Percentiles rank a stretch among this genome's conserved stretches.
Evolutionary conservation across 2,797 vertebrate species (phyloP).

Genomic region (Coreius guichenoti): DNA sequence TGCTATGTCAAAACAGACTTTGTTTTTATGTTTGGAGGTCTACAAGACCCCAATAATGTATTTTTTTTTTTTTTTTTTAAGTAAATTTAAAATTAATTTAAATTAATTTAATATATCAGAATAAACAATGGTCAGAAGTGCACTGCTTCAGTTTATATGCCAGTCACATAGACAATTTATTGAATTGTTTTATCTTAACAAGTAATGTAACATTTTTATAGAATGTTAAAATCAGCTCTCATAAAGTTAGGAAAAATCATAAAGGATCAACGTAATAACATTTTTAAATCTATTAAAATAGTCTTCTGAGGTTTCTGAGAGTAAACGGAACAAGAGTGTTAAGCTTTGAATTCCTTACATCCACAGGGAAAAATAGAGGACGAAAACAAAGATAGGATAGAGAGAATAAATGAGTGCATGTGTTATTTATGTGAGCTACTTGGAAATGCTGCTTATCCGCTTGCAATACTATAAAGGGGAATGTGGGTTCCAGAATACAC

Average conservation of each 20-base stretch:
- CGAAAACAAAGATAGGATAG: conserved; percentile 1
- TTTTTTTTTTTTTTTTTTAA: too few species aligned
- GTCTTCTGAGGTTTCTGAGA: not conserved
- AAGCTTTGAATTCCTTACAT: conserved; percentile 25
- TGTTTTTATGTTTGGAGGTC: not conserved
- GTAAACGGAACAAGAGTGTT: not conserved
- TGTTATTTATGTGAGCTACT: conserved; percentile 32
- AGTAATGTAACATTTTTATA: not conserved
- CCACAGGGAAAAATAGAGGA: conserved; percentile 11
- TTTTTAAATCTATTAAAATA: not conserved
- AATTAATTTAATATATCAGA: not conserved
- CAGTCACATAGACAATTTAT: not conserved
- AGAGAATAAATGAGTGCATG: conserved; percentile 35
- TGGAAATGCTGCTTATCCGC: conserved; percentile 36
- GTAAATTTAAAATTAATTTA: not conserved
- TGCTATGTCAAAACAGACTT: not conserved
- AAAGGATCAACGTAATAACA: not conserved
- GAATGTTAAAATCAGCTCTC: not conserved
- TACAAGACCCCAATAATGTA: not conserved
- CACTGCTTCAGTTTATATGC: not conserved
- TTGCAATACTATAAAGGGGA: conserved; percentile 42
- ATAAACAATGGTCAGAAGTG: not conserved
- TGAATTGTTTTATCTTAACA: not conserved
- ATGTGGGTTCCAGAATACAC: conserved; percentile 50
- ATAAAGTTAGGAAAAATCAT: not conserved